Base-by-base conservation (phyloP, 2,888 invertebrate genomes). In the Ennomos quercinarius region DNA sequence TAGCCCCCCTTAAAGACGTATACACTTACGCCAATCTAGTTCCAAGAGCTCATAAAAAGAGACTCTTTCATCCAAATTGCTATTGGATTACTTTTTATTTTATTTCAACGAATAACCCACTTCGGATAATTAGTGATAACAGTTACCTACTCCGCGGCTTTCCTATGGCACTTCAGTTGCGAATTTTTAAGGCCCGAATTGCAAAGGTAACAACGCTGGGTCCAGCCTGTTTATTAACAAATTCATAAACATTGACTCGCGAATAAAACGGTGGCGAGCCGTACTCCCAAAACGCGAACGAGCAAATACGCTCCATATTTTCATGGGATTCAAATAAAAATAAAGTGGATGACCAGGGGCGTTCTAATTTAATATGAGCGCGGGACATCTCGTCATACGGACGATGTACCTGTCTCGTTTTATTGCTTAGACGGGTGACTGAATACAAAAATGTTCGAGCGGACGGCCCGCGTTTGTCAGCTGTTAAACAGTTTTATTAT, bases 401-500 rank as follows among this genome's bases (percentile, higher is more conserved):
- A 72, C 78, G 84, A 84, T 83, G 85, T 86, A 85, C 82, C 86
- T 85, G 85, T 75, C 81, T 80, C 81, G 79, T 89, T 90, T 90
- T 90, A 91, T 90, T 87, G 86, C 83, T 78, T 82, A 83, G 86
- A 77, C 80, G 79, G 76, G 64, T 78, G 83, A 81, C 82, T 81
- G 86, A 84, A 86, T 83, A 84, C 84, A 81, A 87, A 85, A 87
- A 86, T 83, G 83, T 83, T 80, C 77, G 77, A 80, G 74, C 79
- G 78, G 77, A 58, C 55, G 63, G 78, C 75, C 76, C 77, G 75
- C 86, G 85, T 84, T 87, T 84, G 89, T 89, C 89, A 91, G 89
- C 89, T 91, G 91, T 90, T 91, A 89, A 91, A 91, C 89, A 91
- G 90, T 91, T 91, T 88, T 89, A 89, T 91, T 91, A 91, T 91